Evolutionary conservation across 2,888 invertebrate genomes (phyloP).

Genomic region (Tiliacea aurago): DNA sequence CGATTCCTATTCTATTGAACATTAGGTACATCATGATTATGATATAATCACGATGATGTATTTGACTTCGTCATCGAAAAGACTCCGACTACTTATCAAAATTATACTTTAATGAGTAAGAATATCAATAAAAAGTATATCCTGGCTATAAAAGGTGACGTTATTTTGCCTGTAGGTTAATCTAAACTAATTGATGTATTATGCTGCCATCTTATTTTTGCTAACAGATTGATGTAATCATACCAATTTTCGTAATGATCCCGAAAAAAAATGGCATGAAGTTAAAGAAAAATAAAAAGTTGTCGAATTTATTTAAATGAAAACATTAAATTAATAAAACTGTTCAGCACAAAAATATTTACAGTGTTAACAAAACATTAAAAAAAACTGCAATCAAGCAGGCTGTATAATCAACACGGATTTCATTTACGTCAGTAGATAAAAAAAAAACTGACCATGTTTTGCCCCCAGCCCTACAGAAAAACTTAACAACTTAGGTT

Average conservation of each 20-base stretch:
- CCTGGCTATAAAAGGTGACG: conserved; percentile 45
- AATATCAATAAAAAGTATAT: conserved; percentile 54
- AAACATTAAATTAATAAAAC: neutral
- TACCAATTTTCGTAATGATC: conserved; percentile 1
- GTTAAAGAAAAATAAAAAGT: neutral
- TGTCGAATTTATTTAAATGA: neutral
- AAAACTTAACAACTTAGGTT: conserved; percentile 43
- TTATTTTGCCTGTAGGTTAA: conserved; percentile 25
- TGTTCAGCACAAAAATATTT: too few species aligned
- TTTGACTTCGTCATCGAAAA: conserved; percentile 46
- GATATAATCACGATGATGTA: conserved; percentile 52
- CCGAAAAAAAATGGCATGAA: conserved; percentile 17
- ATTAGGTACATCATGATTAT: conserved; percentile 46
- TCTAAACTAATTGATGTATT: conserved; percentile 38
- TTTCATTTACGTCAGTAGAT: neutral
- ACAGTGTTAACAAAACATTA: neutral
- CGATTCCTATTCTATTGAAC: conserved; percentile 14
- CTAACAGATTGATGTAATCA: conserved; percentile 36
- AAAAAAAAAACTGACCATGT: conserved; percentile 14
- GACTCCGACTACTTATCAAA: conserved; percentile 34
- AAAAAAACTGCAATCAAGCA: conserved; percentile 19
- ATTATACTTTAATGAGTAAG: conserved; percentile 52
- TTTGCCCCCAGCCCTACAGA: conserved; percentile 38
- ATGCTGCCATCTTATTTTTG: conserved; percentile 40
- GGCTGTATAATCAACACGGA: neutral